Evolutionary conservation across 2,888 invertebrate species (phyloP).

Genomic region (Xiphydria camelus): DNA sequence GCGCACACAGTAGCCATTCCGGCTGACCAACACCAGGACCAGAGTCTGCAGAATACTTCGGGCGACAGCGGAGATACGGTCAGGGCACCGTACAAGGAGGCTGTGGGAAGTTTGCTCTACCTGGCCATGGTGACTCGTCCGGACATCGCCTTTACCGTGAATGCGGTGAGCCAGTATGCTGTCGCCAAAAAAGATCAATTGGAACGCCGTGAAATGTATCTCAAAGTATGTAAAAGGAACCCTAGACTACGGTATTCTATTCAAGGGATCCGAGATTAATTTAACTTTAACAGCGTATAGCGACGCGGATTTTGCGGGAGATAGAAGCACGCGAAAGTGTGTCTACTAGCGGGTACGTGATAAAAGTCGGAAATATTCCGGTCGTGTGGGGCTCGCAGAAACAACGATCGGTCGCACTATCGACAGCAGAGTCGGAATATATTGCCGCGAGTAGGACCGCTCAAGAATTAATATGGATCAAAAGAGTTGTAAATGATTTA

Average conservation of each 20-base stretch:
- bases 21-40: background rate
- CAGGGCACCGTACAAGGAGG: slow-evolving; percentile 16
- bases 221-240: slow-evolving; percentile 21
- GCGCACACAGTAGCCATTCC: background rate
- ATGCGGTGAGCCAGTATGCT: slow-evolving; percentile 11
- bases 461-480: slow-evolving; percentile 18
- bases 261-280: background rate
- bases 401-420: slow-evolving; percentile 16
- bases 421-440: slow-evolving; percentile 22
- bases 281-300: slow-evolving; percentile 14
- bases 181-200: slow-evolving; percentile 15
- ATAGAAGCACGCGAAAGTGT: slow-evolving; percentile 15
- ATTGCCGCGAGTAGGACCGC: slow-evolving; percentile 16
- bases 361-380: slow-evolving; percentile 17
- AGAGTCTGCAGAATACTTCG: background rate
- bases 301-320: slow-evolving; percentile 24
- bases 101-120: slow-evolving; percentile 21
- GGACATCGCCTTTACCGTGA: slow-evolving; percentile 20
- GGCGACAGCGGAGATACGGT: background rate
- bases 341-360: slow-evolving; percentile 23
- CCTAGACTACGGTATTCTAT: slow-evolving; percentile 9
- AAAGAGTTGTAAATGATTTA: slow-evolving; percentile 11
- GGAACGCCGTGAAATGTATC: slow-evolving; percentile 22
- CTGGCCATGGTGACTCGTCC: slow-evolving; percentile 20
- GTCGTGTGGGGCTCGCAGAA: slow-evolving; percentile 22